phyloP scores from a whole-genome alignment of 2,888 invertebrate genomes.

The Heliconius aoede region DNA sequence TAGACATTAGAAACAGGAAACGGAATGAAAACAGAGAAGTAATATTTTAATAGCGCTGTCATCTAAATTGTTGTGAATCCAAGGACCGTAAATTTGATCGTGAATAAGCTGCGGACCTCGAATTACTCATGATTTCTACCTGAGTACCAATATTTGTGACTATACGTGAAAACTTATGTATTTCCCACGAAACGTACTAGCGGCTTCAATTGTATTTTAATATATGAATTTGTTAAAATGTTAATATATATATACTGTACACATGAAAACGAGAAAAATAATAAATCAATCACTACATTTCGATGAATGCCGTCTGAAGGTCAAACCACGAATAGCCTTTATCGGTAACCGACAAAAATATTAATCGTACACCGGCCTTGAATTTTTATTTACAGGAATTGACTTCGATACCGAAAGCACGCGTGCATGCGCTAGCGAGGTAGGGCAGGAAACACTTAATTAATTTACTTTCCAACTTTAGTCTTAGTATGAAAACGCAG shows the following conservation, averaged over 20 bases:
- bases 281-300: constrained; percentile 59
- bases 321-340: constrained; percentile 46
- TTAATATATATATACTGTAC: background rate
- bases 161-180: background rate
- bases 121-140: background rate
- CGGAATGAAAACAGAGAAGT: background rate
- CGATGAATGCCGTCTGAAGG: constrained; percentile 57
- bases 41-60: constrained; percentile 1
- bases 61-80: constrained; percentile 2
- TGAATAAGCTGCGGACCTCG: background rate
- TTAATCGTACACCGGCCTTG: constrained; percentile 36
- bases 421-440: background rate
- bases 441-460: constrained; percentile 3
- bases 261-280: constrained; percentile 45
- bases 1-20: background rate
- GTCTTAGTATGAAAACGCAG: background rate
- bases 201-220: background rate
- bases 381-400: constrained; percentile 29
- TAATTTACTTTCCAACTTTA: background rate
- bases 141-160: background rate
- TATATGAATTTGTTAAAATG: background rate
- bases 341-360: constrained; percentile 43
- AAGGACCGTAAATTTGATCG: constrained; percentile 7
- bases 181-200: background rate
- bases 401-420: background rate